phyloP scores from a whole-genome alignment of 2,797 vertebrate genomes.

The Pygocentrus nattereri region DNA sequence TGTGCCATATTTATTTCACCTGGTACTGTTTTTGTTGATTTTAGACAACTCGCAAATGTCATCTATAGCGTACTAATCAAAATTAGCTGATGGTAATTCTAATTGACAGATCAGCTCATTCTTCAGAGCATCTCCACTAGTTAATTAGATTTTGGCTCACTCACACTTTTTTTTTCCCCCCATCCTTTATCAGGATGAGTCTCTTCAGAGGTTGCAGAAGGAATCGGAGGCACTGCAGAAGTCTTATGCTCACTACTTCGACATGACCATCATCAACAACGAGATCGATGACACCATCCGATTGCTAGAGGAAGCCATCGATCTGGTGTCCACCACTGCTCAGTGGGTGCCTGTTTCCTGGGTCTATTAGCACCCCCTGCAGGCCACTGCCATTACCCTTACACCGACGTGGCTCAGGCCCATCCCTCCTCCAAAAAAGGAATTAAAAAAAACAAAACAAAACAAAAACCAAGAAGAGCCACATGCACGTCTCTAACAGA shows the following conservation, averaged over 20 bases:
- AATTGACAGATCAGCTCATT: too few relatives aligned
- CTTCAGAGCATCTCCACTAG: background rate
- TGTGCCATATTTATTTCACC: background rate
- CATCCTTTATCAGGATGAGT: slow-evolving; percentile 86
- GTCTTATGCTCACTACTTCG: slow-evolving; percentile 98
- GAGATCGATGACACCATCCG: slow-evolving; percentile 98
- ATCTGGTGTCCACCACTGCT: slow-evolving; percentile 92
- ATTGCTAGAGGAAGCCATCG: slow-evolving; percentile 96
- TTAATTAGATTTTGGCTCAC: background rate
- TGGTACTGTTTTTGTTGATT: background rate
- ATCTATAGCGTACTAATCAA: background rate
- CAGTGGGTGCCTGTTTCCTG: slow-evolving; percentile 99
- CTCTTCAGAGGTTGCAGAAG: slow-evolving; percentile 97
- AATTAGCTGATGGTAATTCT: background rate
- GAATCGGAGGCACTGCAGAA: slow-evolving; percentile 97
- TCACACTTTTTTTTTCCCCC: background rate
- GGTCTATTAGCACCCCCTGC: slow-evolving; percentile 87
- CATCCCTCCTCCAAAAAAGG: slow-evolving; percentile 70
- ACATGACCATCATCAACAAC: slow-evolving; percentile 99
- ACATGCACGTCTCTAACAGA: slow-evolving; percentile 25
- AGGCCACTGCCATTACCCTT: background rate
- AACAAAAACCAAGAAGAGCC: background rate
- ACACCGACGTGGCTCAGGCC: slow-evolving; percentile 33
- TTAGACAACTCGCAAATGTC: background rate
- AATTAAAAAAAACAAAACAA: background rate